Base-by-base conservation (phyloP, 1,140 invertebrate species). In the Globodera rostochiensis region DNA sequence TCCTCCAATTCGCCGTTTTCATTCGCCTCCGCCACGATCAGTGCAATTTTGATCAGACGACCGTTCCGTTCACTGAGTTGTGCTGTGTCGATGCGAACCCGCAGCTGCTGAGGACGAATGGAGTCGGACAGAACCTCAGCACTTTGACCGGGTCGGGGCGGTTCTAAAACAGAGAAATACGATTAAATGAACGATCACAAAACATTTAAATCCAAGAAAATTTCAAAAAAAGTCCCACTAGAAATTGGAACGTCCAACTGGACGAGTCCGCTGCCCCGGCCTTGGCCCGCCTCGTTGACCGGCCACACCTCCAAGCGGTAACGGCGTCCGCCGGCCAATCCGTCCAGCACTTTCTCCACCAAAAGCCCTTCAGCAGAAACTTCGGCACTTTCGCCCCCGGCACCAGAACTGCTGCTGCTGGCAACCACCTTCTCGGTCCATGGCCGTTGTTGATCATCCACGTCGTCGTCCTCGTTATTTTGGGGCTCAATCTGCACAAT, bases 1-100 rank as follows among this genome's bases (percentile, higher is more conserved):
- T 45, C 53, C 47, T 76, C 64, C 6, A 21, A 7, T 76, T 57
- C 46, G 47, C 67, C 86, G 69, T 82, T 79, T 5, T 84, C 49
- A 36, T 77, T 81, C 6, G 86, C 85, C 86, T 88, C 83, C 25
- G 86, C 80, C 6, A 87, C 87, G 69, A 88, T 90, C 49, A 88
- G 67, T 19, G 86, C 60, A 64, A 82, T 69, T 77, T 85, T 85
- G 50, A 60, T 83, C n/a, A 90, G 74, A 64, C 80, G 77, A 7
- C 88, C 88, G 77, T 89, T 79, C 69, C 83, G 83, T 49, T 84
- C 77, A 67, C 80, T 84, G 71, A 89, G 88, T 69, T 80, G 80
- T 5, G 60, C 76, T 8, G 80, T 87, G 36, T 84, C 86, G 67
- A 83, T 89, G 50, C 82, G 64, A 45, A 87, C 80, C 9, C 81